Base-by-base conservation (phyloP, 1,140 invertebrate genomes). In the Brachionus sp. region DNA sequence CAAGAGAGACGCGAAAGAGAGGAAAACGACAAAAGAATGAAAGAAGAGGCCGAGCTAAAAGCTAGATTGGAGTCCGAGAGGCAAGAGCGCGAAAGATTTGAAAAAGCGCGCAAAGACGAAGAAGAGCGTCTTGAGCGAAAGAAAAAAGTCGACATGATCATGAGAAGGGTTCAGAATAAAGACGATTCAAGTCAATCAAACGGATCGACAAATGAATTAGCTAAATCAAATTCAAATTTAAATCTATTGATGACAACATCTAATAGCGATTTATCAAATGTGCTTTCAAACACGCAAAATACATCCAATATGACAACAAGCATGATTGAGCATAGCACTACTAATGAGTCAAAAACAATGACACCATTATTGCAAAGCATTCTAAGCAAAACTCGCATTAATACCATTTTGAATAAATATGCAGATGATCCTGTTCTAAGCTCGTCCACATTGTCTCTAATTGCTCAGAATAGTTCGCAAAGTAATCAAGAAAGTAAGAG, bases 301-400 rank as follows among this genome's bases (percentile, higher is more conserved):
- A 46, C 37, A 75, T 75, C 70, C 46, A 37, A 12, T 9, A 80
- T 80, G 77, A 80, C 77, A 23, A 80, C 77, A 25, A 80, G 77
- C 13, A 80, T 80, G 77, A 66, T 80, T 44, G 66, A 70, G 35
- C 33, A 70, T 16, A 37, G 50, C 19, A 62, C n/a, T 37, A 62
- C 77, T 5, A 62, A 5, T 66, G 77, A 80, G 50, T 33, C 33
- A 70, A 70, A 70, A 70, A 42, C 57, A 25, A 80, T 62, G 33
- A 80, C 77, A 42, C 77, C 77, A 80, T 35, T 80, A 25, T 44
- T 80, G 16, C 77, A 80, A 44, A 80, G 77, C 29, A 80, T 80
- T 42, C 33, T 80, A 29, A 80, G 77, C 77, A 80, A 80, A 25
- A 80, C 77, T 62, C 46, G 77, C 7, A n/a, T 80, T 23, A 80